These are phyloP conservation scores for Caracal caracal DNA, from an alignment of 2,113 vertebrate genomes.

Conservation along the genomic window DNA sequence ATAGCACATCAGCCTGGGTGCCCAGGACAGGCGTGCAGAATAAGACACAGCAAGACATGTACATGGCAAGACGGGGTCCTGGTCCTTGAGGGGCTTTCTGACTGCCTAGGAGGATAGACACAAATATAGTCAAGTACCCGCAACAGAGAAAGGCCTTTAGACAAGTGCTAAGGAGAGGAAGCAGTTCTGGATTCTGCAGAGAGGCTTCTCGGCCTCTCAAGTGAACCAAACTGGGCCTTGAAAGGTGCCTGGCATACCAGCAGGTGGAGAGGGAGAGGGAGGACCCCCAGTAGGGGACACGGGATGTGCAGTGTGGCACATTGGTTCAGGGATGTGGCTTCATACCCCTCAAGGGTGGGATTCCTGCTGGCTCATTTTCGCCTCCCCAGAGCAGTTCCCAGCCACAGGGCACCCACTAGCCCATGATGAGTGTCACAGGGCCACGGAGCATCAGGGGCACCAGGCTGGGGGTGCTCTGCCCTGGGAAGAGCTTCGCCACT, in stretches of 20 bases:
- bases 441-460: background rate
- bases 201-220: background rate
- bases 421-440: background rate
- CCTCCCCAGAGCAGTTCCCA: background rate
- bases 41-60: background rate
- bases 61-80: background rate
- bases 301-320: accelerated
- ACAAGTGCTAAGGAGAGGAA: background rate
- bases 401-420: background rate
- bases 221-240: background rate
- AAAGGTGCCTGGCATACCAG: background rate
- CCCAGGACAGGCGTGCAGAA: no score
- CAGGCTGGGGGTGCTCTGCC: no score
- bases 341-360: background rate
- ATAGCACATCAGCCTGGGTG: background rate
- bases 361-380: background rate
- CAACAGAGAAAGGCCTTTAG: background rate
- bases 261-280: background rate
- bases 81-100: background rate
- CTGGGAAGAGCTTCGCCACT: background rate
- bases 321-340: background rate
- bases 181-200: background rate
- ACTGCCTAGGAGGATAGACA: background rate
- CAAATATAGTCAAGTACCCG: background rate
- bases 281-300: background rate